A percentile compares a stretch with the other conserved stretches of the same genome.
phyloP scores from a whole-genome alignment of 2,797 vertebrate genomes.

The Thripadectes ignobilis region DNA sequence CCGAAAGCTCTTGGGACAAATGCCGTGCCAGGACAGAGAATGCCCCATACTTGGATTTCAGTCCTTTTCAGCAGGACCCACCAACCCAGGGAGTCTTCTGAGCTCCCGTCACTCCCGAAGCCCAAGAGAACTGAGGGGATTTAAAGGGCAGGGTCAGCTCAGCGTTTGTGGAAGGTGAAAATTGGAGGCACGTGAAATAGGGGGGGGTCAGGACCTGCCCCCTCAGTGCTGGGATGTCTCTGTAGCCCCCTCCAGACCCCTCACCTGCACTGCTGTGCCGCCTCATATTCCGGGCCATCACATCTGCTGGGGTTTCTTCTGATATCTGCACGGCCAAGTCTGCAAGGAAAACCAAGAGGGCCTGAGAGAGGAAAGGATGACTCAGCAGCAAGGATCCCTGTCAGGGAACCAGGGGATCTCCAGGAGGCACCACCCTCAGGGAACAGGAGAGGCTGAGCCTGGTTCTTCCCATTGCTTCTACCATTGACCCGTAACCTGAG shows the following conservation, averaged over 20 bases:
- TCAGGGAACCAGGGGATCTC: background rate
- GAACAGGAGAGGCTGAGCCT: background rate
- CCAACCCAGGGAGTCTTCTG: accelerated
- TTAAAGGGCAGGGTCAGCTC: background rate
- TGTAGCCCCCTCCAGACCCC: accelerated
- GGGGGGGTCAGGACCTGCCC: background rate
- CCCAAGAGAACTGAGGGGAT: background rate
- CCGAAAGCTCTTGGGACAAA: background rate
- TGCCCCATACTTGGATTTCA: accelerated
- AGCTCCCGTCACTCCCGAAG: background rate
- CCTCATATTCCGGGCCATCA: slow-evolving; percentile 91
- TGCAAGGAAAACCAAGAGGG: slow-evolving; percentile 48
- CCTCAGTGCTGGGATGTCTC: background rate
- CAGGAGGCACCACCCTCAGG: background rate
- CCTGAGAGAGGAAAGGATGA: background rate
- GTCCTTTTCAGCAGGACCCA: background rate
- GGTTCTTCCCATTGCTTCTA: background rate
- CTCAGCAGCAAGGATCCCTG: background rate
- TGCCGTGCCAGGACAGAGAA: accelerated
- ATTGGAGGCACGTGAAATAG: accelerated
- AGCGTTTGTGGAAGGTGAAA: background rate
- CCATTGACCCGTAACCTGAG: background rate
- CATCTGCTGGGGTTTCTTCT: slow-evolving; percentile 88
- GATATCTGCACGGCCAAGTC: slow-evolving; percentile 93
- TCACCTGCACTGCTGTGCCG: slow-evolving; percentile 83